Conservation (phyloP, 2,113 vertebrate genomes). For the Rhynchopsitta pachyrhyncha region DNA sequence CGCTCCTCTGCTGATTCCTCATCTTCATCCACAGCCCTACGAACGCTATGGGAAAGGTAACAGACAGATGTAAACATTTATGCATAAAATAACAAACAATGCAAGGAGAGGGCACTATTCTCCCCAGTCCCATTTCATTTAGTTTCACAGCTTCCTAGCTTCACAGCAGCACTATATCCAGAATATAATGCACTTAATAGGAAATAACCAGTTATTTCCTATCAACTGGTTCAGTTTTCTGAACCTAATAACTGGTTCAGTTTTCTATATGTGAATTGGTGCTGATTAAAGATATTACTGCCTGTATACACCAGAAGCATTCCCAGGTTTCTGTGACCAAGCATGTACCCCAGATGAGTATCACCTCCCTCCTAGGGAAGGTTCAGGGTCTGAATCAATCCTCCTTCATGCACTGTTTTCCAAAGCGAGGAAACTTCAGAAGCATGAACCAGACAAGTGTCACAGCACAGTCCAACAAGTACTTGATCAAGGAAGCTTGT, state of each 20-base stretch:
- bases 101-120: neutral
- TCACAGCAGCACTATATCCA: neutral
- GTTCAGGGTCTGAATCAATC: neutral
- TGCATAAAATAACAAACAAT: neutral
- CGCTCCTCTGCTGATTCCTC: slow-evolving; percentile 89
- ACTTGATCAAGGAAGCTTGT: neutral
- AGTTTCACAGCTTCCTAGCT: neutral
- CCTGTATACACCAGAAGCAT: neutral
- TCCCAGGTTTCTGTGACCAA: neutral
- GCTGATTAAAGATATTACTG: neutral
- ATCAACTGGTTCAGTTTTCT: neutral
- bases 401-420: neutral
- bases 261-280: neutral
- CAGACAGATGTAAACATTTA: neutral
- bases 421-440: neutral
- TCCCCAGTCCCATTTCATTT: neutral
- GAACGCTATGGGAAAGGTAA: slow-evolving; percentile 56
- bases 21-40: slow-evolving; percentile 90
- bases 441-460: neutral
- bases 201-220: neutral
- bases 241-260: neutral
- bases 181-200: neutral
- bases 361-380: neutral
- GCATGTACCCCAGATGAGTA: neutral
- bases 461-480: neutral